Conservation (phyloP, 2,797 vertebrate genomes). For the Odontamblyopus lacepedii region DNA sequence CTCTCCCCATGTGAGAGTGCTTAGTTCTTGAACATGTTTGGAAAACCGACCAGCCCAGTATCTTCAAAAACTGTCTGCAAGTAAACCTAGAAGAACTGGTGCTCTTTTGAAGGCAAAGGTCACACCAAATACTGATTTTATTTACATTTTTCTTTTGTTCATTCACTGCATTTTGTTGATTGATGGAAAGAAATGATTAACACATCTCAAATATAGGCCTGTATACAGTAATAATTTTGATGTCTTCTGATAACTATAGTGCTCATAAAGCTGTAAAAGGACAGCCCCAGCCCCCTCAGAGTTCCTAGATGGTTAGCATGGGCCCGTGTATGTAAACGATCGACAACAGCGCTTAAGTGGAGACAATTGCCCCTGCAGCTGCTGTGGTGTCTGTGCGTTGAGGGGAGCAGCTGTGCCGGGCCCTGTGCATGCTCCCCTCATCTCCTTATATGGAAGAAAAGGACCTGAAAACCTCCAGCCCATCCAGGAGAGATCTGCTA, state of each 20-base stretch:
- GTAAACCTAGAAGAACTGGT: no score
- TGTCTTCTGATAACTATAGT: neutral
- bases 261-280: neutral
- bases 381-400: constrained; percentile 28
- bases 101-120: no score
- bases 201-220: no score
- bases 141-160: no score
- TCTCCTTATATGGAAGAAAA: constrained; percentile 76
- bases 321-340: constrained; percentile 24
- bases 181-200: no score
- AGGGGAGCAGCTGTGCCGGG: constrained; percentile 71
- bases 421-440: constrained; percentile 58
- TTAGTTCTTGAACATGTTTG: no score
- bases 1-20: no score
- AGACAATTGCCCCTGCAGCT: constrained; percentile 76
- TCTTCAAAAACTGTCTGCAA: no score
- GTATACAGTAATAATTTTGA: neutral
- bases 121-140: no score
- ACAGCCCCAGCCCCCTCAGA: neutral
- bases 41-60: no score
- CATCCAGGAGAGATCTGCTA: constrained; percentile 52
- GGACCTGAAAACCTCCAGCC: constrained; percentile 61
- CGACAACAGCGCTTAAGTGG: constrained; percentile 53
- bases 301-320: neutral
- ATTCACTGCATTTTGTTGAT: no score